Percentiles rank a stretch among this genome's conserved stretches.
Evolutionary conservation across 1,140 invertebrate genomes (phyloP).

Genomic region (Maniola jurtina): DNA sequence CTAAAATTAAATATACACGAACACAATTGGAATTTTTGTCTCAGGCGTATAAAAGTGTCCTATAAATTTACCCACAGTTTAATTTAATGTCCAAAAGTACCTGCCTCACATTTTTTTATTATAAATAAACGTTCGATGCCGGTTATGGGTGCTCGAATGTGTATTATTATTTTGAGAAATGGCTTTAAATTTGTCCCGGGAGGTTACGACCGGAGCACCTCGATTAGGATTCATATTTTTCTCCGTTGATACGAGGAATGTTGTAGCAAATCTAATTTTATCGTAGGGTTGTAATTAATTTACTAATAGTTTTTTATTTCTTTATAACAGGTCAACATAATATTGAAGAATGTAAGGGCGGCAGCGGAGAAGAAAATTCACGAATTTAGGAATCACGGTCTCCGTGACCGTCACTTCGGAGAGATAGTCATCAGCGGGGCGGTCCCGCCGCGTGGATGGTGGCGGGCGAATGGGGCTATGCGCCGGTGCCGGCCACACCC

Average conservation of each 20-base stretch:
- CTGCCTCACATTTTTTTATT: constrained; percentile 71
- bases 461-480: constrained; percentile 75
- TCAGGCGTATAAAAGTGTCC: constrained; percentile 77
- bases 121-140: constrained; percentile 71
- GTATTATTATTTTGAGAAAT: constrained; percentile 75
- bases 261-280: constrained; percentile 28
- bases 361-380: background rate
- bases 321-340: constrained; percentile 29
- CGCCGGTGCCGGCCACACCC: constrained; percentile 67
- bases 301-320: constrained; percentile 23
- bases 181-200: constrained; percentile 68
- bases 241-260: constrained; percentile 21
- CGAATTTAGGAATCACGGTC: background rate
- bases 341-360: constrained; percentile 22
- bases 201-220: constrained; percentile 51
- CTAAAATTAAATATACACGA: constrained; percentile 78
- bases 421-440: constrained; percentile 48
- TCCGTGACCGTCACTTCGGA: constrained; percentile 16
- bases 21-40: constrained; percentile 78
- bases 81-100: constrained; percentile 78
- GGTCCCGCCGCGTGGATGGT: constrained; percentile 72
- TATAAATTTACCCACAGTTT: constrained; percentile 78
- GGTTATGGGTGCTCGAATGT: constrained; percentile 68
- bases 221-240: constrained; percentile 44
- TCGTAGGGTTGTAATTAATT: constrained; percentile 23